Evolutionary conservation across 2,888 invertebrate species (phyloP).

Genomic region (Gandaritis pyraliata): DNA sequence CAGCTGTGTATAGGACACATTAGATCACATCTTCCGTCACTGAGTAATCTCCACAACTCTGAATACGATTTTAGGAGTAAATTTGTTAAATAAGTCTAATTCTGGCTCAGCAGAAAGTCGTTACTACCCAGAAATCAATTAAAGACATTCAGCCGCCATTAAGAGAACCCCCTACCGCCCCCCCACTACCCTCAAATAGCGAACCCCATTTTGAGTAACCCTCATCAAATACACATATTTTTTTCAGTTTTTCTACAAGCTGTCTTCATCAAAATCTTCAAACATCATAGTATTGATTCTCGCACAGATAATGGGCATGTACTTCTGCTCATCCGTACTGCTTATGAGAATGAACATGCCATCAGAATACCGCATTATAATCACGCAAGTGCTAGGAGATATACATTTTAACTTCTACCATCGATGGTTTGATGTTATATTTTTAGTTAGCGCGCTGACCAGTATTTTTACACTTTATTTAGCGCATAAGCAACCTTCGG

Average conservation of each 20-base stretch:
- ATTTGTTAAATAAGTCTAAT: too few relatives aligned
- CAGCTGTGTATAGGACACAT: too few relatives aligned
- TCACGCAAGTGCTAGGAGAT: constrained; percentile 94
- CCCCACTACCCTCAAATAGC: too few relatives aligned
- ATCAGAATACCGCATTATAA: constrained; percentile 96
- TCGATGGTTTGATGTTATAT: constrained; percentile 99
- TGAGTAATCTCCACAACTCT: too few relatives aligned
- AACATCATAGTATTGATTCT: constrained; percentile 98
- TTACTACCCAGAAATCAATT: too few relatives aligned
- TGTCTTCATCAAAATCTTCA: constrained; percentile 99
- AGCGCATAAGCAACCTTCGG: constrained; percentile 95
- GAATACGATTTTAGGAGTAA: too few relatives aligned
- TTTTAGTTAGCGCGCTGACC: constrained; percentile 97
- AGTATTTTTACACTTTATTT: constrained; percentile 98
- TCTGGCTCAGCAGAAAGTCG: too few relatives aligned
- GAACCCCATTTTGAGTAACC: too few relatives aligned
- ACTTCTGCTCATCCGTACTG: constrained; percentile 98
- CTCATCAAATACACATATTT: constrained; percentile 7
- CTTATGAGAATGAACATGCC: constrained; percentile 99
- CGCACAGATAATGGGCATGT: constrained; percentile 99
- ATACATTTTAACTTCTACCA: constrained; percentile 99
- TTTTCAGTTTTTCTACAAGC: constrained; percentile 98
- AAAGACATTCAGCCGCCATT: too few relatives aligned
- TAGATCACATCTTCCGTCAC: too few relatives aligned
- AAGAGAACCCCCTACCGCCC: too few relatives aligned